Conservation (phyloP, 2,797 vertebrate genomes). For the Pangasius sanitwongsei region DNA sequence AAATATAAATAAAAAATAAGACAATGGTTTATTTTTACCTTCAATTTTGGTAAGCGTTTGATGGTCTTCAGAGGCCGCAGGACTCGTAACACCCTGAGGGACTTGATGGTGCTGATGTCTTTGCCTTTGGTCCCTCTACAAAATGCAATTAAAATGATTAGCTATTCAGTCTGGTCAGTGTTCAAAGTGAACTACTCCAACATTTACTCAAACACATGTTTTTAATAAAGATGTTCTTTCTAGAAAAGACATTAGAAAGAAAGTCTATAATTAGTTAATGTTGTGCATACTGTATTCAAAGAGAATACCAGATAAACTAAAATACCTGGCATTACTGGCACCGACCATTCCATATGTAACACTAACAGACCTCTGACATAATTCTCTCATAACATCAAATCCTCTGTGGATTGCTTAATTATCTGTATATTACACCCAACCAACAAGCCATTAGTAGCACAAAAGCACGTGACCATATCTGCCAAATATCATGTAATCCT, state of each 20-base stretch:
- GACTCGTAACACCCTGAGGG: conserved; percentile 90
- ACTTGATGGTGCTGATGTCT: conserved; percentile 98
- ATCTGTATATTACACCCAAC: conserved; percentile 31
- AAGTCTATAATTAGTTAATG: neutral
- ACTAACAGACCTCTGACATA: conserved; percentile 8
- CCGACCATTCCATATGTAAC: conserved; percentile 1
- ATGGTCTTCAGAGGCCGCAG: conserved; percentile 96
- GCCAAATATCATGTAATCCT: conserved; percentile 61
- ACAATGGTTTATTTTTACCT: conserved; percentile 73
- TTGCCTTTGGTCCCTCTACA: conserved; percentile 94
- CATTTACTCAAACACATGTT: neutral
- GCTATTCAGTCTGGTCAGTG: neutral
- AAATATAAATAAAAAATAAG: neutral
- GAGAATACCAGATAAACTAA: conserved; percentile 12
- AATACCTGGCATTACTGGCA: neutral
- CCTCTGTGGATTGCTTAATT: neutral
- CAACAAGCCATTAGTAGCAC: conserved; percentile 48
- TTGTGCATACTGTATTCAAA: neutral
- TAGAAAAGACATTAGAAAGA: neutral
- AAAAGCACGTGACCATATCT: conserved; percentile 59
- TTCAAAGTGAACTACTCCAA: neutral
- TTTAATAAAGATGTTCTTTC: neutral
- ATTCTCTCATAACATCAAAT: neutral
- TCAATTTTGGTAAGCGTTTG: conserved; percentile 93
- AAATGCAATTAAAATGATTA: conserved; percentile 39